Base-by-base conservation (phyloP, 2,113 vertebrate genomes). In the Delphinus delphis region DNA sequence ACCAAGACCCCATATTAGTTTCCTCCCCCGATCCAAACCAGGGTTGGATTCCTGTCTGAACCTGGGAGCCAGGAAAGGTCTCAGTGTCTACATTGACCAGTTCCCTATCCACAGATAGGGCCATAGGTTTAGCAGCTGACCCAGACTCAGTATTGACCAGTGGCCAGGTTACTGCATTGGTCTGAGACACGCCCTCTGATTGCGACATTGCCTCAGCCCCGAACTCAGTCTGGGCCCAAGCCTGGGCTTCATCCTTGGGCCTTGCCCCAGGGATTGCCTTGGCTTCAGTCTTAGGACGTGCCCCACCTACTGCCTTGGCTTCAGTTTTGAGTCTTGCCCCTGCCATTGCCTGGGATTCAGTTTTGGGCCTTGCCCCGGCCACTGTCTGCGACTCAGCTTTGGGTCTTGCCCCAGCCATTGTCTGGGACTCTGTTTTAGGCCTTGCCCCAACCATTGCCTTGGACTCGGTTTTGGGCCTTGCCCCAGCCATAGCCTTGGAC, bases 1-100 rank as follows among this genome's bases (percentile, higher is more conserved):
- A 98, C 97, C 97, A 98, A 97, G 97, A 97, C 58, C 96, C 96
- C 60, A 33, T 84, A 74, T 76, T 95, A 88, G 58, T 73, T 80
- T 97, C 93, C 12, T 96, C 93, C 15, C 90, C 88, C 68, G 90
- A 70, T 60, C 76, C 95, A 96, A 97, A 97, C 97, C 97, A 97
- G 38, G 96, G 76, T 4, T 96, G 96, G 31, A 97, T 58, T 97
- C 90, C 90, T 76, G 84, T 36, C 68, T 95, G 96, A 68, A 53
- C 67, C 20, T 96, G 97, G n/a, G 84, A 53, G 44, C 65, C 55
- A 96, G 94, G 23, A 97, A 97, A 97, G 5, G 80, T 60, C 76
- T 97, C 88, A 94, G 38, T 23, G 11, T 95, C 53, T 88, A 96
- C 33, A 85, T 0, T 67, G 25, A 60, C 58, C n/a, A 97, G 58